Conservation (phyloP, 2,888 invertebrate genomes). For the Callyntrura guangdongensis region DNA sequence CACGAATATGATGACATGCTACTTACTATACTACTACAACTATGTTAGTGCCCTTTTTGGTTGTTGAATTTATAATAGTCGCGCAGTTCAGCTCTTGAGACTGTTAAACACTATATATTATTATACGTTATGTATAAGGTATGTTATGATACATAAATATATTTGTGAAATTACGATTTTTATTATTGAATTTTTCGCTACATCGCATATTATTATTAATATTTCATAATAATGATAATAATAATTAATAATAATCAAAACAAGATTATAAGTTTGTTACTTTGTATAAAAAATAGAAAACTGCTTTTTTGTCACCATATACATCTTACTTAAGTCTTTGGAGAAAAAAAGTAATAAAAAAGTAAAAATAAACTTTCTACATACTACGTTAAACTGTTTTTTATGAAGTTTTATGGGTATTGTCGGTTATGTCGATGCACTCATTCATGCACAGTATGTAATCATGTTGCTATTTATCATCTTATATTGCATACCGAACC, state of each 20-base stretch:
- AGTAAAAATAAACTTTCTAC: constrained; percentile 58
- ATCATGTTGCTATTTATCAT: too few species aligned
- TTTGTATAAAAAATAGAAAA: constrained; percentile 77
- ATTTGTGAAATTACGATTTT: constrained; percentile 79
- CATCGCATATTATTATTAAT: constrained; percentile 68
- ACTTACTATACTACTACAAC: constrained; percentile 16
- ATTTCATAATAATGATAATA: constrained; percentile 5
- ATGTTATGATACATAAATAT: constrained; percentile 59
- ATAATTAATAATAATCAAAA: constrained; percentile 18
- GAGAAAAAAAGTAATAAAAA: constrained; percentile 48
- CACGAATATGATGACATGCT: constrained; percentile 27
- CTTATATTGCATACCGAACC: too few species aligned
- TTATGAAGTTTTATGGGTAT: not conserved
- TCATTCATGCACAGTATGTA: too few species aligned
- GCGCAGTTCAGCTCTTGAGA: constrained; percentile 81
- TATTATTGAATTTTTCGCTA: constrained; percentile 80
- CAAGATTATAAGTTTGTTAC: constrained; percentile 79
- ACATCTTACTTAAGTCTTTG: constrained; percentile 52
- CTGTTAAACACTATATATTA: constrained; percentile 78
- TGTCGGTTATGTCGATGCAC: too few species aligned
- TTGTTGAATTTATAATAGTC: constrained; percentile 80
- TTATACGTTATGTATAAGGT: constrained; percentile 59
- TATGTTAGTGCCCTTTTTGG: constrained; percentile 80
- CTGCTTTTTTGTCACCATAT: constrained; percentile 79
- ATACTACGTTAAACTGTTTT: constrained; percentile 20